Evolutionary conservation across 1,140 invertebrate species (phyloP), one percentile per base, ranked within the genome.

Genomic region (Babylonia areolata): DNA sequence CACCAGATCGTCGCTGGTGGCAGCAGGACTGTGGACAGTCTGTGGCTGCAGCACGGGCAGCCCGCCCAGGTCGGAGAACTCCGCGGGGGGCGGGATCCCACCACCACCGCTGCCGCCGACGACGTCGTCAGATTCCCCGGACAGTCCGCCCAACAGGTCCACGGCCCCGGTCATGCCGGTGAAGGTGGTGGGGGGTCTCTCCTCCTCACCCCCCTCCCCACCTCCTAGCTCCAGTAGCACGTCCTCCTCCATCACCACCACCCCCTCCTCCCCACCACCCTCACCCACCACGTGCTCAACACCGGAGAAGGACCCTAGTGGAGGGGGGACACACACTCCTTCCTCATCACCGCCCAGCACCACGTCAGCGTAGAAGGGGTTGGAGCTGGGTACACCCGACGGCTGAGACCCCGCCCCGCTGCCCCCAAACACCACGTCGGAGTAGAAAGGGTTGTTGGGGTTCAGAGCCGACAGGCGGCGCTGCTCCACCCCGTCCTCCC

Each of bases 71-170:
- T 87, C 86, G 23, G 86, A 82, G 69, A 87, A 87, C 33, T 85
- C 77, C 64, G 51, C 54, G 3, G 86, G 86, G n/a, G 86, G 86
- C n/a, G 86, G 83, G 64, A 87, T 85, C n/a, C n/a, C n/a, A n/a
- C n/a, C n/a, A n/a, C n/a, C n/a, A n/a, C n/a, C n/a, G n/a, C n/a
- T n/a, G 37, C 46, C 42, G 37, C 64, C n/a, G 73, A 28, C 54
- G 9, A 28, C 28, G 1, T 80, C 42, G 33, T 31, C 78, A 3
- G 40, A 33, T n/a, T 17, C 15, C 42, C 42, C 37, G 23, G 20
- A 39, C 33, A 23, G 17, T 1, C 73, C 37, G 20, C 73, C 6
- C 35, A 77, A 23, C 73, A 77, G 40, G 23, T 54, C 81, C 31
- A 58, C 11, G 2, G 9, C 35, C 33, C 35, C 51, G 58, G 17